Evolutionary conservation across 2,113 vertebrate species (phyloP), one percentile per base, ranked within the genome.

Genomic region (Petroica traversi): DNA sequence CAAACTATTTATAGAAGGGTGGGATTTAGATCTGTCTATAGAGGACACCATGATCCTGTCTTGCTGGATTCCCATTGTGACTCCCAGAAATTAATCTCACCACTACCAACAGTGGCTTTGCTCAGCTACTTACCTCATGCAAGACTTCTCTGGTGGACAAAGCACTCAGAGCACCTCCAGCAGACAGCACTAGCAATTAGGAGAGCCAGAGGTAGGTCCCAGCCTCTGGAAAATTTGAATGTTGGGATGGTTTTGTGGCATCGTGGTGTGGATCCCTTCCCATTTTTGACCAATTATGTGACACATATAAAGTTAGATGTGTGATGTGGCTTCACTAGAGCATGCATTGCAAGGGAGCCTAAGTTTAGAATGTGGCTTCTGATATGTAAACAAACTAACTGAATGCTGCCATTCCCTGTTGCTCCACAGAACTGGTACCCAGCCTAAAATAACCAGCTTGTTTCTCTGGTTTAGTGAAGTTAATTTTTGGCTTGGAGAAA

Each of bases 291-390:
- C 9, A 9, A 51, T 36, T 1, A 4, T 26, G 12, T 58, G 38
- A 52, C 12, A 41, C 8, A 31, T 85, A 0, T 0, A 6, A 77
- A 88, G 18, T 17, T 49, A 86, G 40, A 36, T 8, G 18, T 57
- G 31, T 36, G 52, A 40, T 28, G 15, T 9, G 48, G 9, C 36
- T 86, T 58, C 1, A 1, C 29, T 28, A 36, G 8, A 72, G 28
- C 31, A 6, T 4, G 0, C 8, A 5, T 34, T 79, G 52, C 1
- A 2, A 26, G 20, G 5, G 8, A 68, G 22, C n/a, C 54, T 61
- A 34, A 6, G 54, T 25, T 45, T 66, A 73, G 18, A 26, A 85
- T 54, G 46, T 48, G 33, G 12, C 11, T 74, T 81, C 43, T 81
- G 22, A n/a, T 18, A 54, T 5, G 16, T 77, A 87, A 81, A 71